These are phyloP conservation scores for Agrotis segetum DNA, from an alignment of 2,888 invertebrate species.

Conservation along the genomic window DNA sequence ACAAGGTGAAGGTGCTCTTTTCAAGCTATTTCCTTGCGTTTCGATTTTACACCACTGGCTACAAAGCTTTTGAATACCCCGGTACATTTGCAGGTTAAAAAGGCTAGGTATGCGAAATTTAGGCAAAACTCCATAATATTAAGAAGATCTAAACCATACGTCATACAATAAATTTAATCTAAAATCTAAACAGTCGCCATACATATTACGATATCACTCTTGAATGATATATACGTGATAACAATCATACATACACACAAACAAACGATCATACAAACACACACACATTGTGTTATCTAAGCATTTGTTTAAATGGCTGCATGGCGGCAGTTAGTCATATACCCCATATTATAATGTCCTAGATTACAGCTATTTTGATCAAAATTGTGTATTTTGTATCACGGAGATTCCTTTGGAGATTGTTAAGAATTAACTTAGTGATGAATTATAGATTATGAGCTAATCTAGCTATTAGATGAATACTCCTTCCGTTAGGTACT, in stretches of 20 bases:
- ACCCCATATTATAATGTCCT: conserved; percentile 27
- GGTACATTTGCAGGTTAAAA: too few species aligned
- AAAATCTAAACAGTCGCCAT: conserved; percentile 67
- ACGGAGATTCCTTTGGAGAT: neutral
- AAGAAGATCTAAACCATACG: conserved; percentile 19
- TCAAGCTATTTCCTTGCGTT: too few species aligned
- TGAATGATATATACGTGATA: conserved; percentile 67
- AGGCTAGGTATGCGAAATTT: too few species aligned
- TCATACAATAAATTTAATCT: conserved; percentile 56
- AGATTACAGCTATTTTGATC: conserved; percentile 50
- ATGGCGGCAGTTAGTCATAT: conserved; percentile 42
- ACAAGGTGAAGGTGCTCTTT: too few species aligned
- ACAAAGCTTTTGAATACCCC: too few species aligned
- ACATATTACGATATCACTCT: conserved; percentile 66
- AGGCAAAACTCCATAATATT: neutral
- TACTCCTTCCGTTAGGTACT: neutral
- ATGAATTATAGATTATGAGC: conserved; percentile 5
- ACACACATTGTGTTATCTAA: conserved; percentile 52
- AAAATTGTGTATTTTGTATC: conserved; percentile 28
- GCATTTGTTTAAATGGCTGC: conserved; percentile 58
- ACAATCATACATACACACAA: conserved; percentile 48
- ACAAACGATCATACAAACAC: conserved; percentile 13
- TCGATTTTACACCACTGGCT: too few species aligned
- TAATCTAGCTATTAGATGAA: neutral
- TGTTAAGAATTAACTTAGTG: neutral